Evolutionary conservation across 2,888 invertebrate genomes (phyloP).

Genomic region (Drosophila melanosoma): DNA sequence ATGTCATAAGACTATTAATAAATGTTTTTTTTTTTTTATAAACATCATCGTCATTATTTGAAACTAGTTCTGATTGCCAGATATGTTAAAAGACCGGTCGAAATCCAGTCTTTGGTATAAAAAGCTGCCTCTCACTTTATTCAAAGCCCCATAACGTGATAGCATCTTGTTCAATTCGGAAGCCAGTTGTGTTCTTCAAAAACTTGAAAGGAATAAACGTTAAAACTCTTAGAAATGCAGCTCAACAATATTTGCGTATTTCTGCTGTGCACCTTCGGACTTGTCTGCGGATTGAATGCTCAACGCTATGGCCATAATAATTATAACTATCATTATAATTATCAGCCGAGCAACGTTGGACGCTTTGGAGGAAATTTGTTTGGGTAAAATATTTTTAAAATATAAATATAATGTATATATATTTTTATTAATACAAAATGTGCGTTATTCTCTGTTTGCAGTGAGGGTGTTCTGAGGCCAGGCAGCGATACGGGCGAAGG

Average conservation of each 20-base stretch:
- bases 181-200: constrained; percentile 11
- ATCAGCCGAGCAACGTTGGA: neutral
- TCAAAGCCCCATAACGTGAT: constrained; percentile 17
- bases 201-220: neutral
- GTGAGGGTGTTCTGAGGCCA: constrained; percentile 39
- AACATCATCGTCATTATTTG: constrained; percentile 5
- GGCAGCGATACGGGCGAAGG: constrained; percentile 37
- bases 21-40: constrained; percentile 2
- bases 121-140: constrained; percentile 31
- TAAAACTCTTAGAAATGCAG: constrained; percentile 14
- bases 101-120: constrained; percentile 40
- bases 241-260: constrained; percentile 1
- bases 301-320: constrained; percentile 10
- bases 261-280: constrained; percentile 12
- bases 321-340: constrained; percentile 28
- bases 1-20: constrained; percentile 6
- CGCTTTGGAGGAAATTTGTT: constrained; percentile 26
- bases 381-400: constrained; percentile 23
- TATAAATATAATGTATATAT: neutral
- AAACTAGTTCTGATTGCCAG: constrained; percentile 42
- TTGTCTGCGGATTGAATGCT: constrained; percentile 14
- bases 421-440: neutral
- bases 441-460: neutral
- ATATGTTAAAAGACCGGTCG: constrained; percentile 36
- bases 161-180: constrained; percentile 26